Conservation (phyloP, 35 echinoderm and acorn worm genomes). For the Ophiothrix spiculata region DNA sequence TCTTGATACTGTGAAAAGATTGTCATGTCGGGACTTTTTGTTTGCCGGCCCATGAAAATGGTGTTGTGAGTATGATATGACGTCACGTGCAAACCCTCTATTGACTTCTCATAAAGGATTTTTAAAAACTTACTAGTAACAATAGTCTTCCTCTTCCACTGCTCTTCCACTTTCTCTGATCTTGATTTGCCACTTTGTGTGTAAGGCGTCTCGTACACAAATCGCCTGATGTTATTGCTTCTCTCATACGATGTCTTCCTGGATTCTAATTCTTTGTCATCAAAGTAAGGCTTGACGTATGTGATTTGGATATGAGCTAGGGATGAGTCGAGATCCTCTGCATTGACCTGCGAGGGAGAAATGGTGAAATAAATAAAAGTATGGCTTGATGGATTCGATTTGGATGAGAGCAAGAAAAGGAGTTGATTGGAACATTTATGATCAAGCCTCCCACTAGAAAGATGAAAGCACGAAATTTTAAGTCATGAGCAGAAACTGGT, state of each 20-base stretch:
- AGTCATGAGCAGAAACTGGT: too few relatives aligned
- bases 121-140: constrained; percentile 77
- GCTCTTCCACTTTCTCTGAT: constrained; percentile 67
- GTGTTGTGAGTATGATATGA: too few relatives aligned
- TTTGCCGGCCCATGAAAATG: too few relatives aligned
- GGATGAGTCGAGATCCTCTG: constrained; percentile 56
- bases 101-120: too few relatives aligned
- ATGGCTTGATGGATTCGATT: background rate
- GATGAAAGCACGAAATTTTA: too few relatives aligned
- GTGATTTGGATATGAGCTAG: constrained; percentile 91
- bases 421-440: too few relatives aligned
- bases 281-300: constrained; percentile 92
- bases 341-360: constrained; percentile 55
- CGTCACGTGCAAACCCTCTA: too few relatives aligned
- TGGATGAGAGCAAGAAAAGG: too few relatives aligned
- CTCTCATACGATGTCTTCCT: constrained; percentile 73
- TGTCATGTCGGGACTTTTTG: too few relatives aligned
- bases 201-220: constrained; percentile 97
- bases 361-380: background rate
- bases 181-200: constrained; percentile 80
- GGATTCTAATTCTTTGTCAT: constrained; percentile 69
- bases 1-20: too few relatives aligned
- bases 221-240: constrained; percentile 87
- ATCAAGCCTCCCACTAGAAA: background rate
- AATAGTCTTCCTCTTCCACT: constrained; percentile 88